phyloP scores from a whole-genome alignment of 53 echinoderm and acorn worm species.

The Henricia sp. region DNA sequence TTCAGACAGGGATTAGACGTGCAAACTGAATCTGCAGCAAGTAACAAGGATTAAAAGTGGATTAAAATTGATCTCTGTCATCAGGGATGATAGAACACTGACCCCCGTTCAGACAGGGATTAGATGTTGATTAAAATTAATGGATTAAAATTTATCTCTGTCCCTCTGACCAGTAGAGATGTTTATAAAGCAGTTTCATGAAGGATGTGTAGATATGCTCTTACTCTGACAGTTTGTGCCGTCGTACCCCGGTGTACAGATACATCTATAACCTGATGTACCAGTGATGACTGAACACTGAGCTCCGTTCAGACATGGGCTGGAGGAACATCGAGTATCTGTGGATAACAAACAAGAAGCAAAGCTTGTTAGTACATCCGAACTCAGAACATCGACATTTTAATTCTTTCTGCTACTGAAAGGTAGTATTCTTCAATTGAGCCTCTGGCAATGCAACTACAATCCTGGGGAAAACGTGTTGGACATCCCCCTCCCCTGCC shows the following conservation, averaged over 20 bases:
- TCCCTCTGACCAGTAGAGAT: neutral
- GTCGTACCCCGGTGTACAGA: constrained; percentile 6
- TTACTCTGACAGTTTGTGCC: constrained; percentile 18
- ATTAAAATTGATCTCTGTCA: neutral
- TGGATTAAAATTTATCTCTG: neutral
- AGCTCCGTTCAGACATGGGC: constrained; percentile 37
- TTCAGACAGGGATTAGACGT: constrained; percentile 39
- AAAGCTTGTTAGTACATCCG: too few relatives aligned
- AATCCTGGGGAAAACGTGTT: too few relatives aligned
- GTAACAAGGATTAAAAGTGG: neutral
- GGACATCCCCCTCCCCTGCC: too few relatives aligned
- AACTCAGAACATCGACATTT: too few relatives aligned
- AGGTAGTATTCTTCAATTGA: too few relatives aligned
- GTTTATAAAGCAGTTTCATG: neutral
- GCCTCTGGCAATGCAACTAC: too few relatives aligned
- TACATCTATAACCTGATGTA: neutral
- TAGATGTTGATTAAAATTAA: neutral
- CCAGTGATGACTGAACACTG: neutral
- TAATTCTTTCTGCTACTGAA: too few relatives aligned
- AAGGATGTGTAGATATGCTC: neutral
- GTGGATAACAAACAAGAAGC: too few relatives aligned
- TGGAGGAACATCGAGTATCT: constrained; percentile 3
- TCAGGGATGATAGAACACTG: neutral
- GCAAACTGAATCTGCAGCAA: constrained; percentile 24
- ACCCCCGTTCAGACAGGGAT: neutral